Conservation (phyloP, 2,113 vertebrate species). For the Dipodomys merriami region DNA sequence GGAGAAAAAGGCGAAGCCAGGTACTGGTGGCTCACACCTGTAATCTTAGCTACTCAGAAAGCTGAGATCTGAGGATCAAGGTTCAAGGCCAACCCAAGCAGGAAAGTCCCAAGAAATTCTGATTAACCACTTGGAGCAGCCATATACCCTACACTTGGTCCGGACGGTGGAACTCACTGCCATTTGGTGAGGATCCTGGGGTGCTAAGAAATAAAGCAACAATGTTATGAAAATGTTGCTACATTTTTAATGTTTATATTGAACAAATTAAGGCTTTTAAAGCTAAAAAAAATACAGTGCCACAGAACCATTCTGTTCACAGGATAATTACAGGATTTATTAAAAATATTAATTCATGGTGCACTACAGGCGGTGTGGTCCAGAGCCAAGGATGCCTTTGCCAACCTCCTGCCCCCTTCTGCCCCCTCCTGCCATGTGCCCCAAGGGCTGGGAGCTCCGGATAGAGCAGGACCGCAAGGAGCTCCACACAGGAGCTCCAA, state of each 20-base stretch:
- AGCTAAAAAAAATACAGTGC: slow-evolving; percentile 63
- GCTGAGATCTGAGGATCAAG: too few species aligned
- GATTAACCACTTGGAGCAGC: neutral
- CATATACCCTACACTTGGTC: neutral
- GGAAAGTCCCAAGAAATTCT: too few species aligned
- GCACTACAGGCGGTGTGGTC: slow-evolving; percentile 74
- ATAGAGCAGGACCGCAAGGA: neutral
- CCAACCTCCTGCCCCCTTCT: slow-evolving; percentile 45
- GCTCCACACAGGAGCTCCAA: neutral
- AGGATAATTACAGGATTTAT: slow-evolving; percentile 82
- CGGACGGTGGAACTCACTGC: neutral
- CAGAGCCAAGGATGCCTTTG: slow-evolving; percentile 63
- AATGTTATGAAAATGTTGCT: neutral
- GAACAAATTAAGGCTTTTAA: slow-evolving; percentile 78
- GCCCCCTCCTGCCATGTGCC: neutral
- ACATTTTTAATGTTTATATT: slow-evolving; percentile 76
- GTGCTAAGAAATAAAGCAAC: slow-evolving; percentile 40
- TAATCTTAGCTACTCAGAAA: too few species aligned
- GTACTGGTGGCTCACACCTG: too few species aligned
- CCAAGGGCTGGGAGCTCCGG: neutral
- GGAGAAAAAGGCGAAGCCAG: too few species aligned
- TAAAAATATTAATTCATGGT: slow-evolving; percentile 80
- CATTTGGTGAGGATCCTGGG: neutral
- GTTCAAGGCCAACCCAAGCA: too few species aligned
- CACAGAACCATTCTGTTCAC: slow-evolving; percentile 73